phyloP scores from a whole-genome alignment of 2,888 invertebrate species.

The Aleiodes testaceus region DNA sequence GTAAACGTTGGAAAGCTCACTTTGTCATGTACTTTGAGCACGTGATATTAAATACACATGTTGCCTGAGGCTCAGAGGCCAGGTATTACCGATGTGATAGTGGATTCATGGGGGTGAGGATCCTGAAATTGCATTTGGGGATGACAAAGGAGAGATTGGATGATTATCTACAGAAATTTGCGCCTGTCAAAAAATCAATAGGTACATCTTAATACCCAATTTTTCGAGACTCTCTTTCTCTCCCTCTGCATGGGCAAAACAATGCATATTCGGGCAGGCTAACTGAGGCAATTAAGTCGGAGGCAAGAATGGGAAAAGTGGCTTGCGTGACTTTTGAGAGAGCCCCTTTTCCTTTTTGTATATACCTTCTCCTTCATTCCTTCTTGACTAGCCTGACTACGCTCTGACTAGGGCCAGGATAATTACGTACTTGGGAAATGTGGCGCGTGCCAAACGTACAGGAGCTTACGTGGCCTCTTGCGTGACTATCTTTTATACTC shows the following conservation, averaged over 20 bases:
- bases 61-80: constrained; percentile 12
- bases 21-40: constrained; percentile 15
- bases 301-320: constrained; percentile 49
- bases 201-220: constrained; percentile 1
- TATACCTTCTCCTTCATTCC: not conserved
- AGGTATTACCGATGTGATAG: constrained; percentile 30
- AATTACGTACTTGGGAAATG: constrained; percentile 63
- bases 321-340: constrained; percentile 68
- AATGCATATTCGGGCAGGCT: constrained; percentile 28
- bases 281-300: constrained; percentile 52
- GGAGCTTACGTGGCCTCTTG: constrained; percentile 43
- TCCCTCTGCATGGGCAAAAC: not conserved
- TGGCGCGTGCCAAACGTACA: constrained; percentile 66
- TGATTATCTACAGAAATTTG: not conserved
- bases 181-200: constrained; percentile 1
- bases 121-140: constrained; percentile 29
- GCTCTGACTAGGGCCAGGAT: constrained; percentile 57
- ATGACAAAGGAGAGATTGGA: constrained; percentile 5
- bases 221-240: not conserved
- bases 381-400: constrained; percentile 15
- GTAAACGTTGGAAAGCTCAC: constrained; percentile 10
- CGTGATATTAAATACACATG: constrained; percentile 27
- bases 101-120: constrained; percentile 22
- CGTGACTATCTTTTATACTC: constrained; percentile 62
- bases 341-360: constrained; percentile 9